These are phyloP conservation scores for Brachionichthys hirsutus DNA, from an alignment of 2,113 vertebrate genomes.

Conservation along the genomic window DNA sequence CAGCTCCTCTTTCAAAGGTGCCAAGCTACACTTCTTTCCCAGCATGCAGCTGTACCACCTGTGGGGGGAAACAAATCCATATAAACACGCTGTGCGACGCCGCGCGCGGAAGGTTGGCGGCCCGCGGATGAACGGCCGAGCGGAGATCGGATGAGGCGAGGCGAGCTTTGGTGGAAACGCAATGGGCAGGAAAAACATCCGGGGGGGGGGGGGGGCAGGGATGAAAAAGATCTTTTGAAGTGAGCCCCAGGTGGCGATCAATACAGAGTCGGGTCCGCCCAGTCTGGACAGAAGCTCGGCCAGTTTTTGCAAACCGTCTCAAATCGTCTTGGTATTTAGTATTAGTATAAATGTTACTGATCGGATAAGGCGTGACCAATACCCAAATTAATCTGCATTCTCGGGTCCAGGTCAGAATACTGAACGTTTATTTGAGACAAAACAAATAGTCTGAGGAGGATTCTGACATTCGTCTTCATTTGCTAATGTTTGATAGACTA, in stretches of 20 bases:
- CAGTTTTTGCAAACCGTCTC: too few relatives aligned
- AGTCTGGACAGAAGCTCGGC: too few relatives aligned
- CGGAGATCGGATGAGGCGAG: conserved; percentile 54
- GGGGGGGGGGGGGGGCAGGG: not conserved
- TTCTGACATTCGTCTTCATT: too few relatives aligned
- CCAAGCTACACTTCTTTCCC: conserved; percentile 97
- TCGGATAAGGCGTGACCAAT: too few relatives aligned
- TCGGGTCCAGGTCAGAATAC: too few relatives aligned
- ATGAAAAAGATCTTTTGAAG: conserved; percentile 61
- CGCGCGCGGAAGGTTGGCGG: not conserved
- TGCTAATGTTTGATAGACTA: too few relatives aligned
- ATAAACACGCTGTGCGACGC: conserved; percentile 19
- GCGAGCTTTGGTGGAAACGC: conserved; percentile 23
- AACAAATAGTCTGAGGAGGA: too few relatives aligned
- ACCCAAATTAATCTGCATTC: too few relatives aligned
- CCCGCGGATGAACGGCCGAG: not conserved
- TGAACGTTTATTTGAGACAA: too few relatives aligned
- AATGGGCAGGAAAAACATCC: conserved; percentile 32
- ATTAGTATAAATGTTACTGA: too few relatives aligned
- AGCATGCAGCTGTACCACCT: conserved; percentile 99
- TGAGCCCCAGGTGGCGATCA: conserved; percentile 38
- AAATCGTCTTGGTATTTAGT: too few relatives aligned
- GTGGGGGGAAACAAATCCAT: conserved; percentile 54
- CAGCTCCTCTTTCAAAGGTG: conserved; percentile 95
- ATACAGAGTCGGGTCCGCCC: conserved; percentile 17